Conservation (phyloP, 2,888 invertebrate species). For the Clitarchus hookeri region DNA sequence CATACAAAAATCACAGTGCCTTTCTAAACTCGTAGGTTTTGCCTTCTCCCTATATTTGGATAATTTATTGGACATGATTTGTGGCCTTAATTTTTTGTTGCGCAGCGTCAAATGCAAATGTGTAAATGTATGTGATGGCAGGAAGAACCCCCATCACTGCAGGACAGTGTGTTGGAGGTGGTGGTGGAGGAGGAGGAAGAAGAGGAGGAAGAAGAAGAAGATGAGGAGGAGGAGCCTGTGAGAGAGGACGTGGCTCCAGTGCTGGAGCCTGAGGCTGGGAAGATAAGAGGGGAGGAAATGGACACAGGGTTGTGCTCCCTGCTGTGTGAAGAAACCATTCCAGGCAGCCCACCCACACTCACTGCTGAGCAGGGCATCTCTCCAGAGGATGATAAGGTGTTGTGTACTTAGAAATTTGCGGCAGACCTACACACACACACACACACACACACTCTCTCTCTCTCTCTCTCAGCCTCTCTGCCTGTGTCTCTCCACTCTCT, state of each 20-base stretch:
- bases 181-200: conserved; percentile 34
- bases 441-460: too few species aligned
- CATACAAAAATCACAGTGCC: too few species aligned
- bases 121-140: not conserved
- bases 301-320: conserved; percentile 57
- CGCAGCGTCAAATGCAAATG: too few species aligned
- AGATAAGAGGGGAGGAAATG: conserved; percentile 24
- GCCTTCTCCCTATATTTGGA: too few species aligned
- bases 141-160: not conserved
- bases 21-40: too few species aligned
- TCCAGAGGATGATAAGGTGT: not conserved
- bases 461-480: too few species aligned
- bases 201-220: conserved; percentile 45
- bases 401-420: not conserved
- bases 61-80: too few species aligned
- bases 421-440: too few species aligned
- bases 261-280: not conserved
- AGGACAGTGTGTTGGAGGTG: conserved; percentile 28
- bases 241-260: conserved; percentile 27
- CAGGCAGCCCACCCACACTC: conserved; percentile 84
- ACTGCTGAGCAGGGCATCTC: conserved; percentile 53
- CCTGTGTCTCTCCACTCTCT: too few species aligned
- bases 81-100: too few species aligned
- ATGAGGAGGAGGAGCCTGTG: conserved; percentile 38
- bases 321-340: conserved; percentile 88